Evolutionary conservation across 2,888 invertebrate genomes (phyloP), one percentile per base, ranked within the genome.

Genomic region (Andrena praecox): DNA sequence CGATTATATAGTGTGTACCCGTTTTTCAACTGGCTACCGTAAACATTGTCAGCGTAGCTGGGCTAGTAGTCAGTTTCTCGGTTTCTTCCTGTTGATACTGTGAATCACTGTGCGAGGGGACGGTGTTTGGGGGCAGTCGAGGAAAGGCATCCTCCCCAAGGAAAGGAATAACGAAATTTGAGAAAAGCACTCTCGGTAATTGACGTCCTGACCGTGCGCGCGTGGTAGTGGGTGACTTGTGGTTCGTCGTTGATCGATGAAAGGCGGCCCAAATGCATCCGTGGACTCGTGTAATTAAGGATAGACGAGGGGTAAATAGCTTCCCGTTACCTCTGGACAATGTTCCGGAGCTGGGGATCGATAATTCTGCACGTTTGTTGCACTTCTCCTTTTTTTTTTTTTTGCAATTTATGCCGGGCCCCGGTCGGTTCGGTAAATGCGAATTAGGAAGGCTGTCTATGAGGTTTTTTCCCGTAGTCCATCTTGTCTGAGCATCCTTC

Each of bases 151-250:
- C 10, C 20, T 29, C 10, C 10, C 27, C 20, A n/a, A 20, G 33
- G 48, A 63, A 4, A 33, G 27, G 48, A 12, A 48, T 42, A 48
- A 33, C n/a, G 74, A 16, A 33, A 20, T 64, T 74, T 42, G 48
- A 33, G 29, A 27, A 67, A 67, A 52, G 50, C 74, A 64, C 77
- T 77, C 74, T 33, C 4, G 59, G 29, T 77, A 73, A 77, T 77
- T 35, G 74, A 77, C 27, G 27, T 33, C 33, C 8, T 2, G 70
- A 35, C 48, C 76, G 42, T 50, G 60, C n/a, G 20, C 33, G 60
- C 5, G 42, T 42, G 42, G 27, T 52, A 10, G 12, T 2, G 12
- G 16, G 12, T n/a, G 20, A 8, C 6, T 24, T 5, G 10, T 24
- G 16, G 59, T 27, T 33, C 20, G 52, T 20, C 67, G 52, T 31